phyloP scores from a whole-genome alignment of 2,888 invertebrate genomes.

The Drosophila mayaguana region DNA sequence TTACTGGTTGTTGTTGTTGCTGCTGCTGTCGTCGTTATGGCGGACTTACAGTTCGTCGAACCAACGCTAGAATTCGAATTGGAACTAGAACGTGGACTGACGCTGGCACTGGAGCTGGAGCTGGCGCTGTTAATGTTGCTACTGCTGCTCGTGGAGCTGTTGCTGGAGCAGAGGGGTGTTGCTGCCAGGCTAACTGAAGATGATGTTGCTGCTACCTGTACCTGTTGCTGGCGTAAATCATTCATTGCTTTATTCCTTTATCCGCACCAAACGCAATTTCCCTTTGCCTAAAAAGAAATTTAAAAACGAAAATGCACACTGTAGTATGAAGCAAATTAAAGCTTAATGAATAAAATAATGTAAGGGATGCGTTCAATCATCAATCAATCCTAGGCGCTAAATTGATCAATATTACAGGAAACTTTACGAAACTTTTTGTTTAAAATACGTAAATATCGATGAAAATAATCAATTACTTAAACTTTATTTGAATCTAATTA shows the following conservation, averaged over 20 bases:
- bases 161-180: constrained; percentile 39
- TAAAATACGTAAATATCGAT: no score
- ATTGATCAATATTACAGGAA: not conserved
- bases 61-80: constrained; percentile 44
- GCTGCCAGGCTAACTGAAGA: constrained; percentile 64
- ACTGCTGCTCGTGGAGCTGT: constrained; percentile 32
- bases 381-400: not conserved
- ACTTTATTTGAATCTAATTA: not conserved
- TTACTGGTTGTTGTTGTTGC: constrained; percentile 5
- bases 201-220: constrained; percentile 79
- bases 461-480: not conserved
- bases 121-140: constrained; percentile 20
- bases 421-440: no score
- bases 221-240: constrained; percentile 78
- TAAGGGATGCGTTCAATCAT: not conserved
- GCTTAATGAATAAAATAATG: not conserved
- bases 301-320: not conserved
- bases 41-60: constrained; percentile 39
- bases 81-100: constrained; percentile 50
- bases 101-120: constrained; percentile 34
- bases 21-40: constrained; percentile 37
- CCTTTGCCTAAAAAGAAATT: constrained; percentile 40
- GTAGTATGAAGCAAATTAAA: not conserved
- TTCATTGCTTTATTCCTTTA: constrained; percentile 71
- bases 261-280: constrained; percentile 52